Evolutionary conservation across 2,888 invertebrate species (phyloP), one percentile per base, ranked within the genome.

Genomic region (Iselma pallidipennis): DNA sequence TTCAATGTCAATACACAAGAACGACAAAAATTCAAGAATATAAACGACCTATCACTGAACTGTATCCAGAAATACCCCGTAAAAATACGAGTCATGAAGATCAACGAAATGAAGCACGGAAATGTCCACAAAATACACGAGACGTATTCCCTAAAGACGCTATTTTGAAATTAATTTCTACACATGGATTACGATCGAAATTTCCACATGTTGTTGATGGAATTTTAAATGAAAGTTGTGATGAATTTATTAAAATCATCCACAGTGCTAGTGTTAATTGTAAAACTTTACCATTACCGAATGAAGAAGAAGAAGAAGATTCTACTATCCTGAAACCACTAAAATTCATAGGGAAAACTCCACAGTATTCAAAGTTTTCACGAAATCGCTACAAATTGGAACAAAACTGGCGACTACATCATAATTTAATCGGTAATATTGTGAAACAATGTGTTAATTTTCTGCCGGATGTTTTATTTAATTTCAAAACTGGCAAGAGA

Each of bases 201-300:
- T 90, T 85, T 75, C 85, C 86, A 0, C 77, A 82, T 25, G 73
- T 88, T 1, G 82, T 87, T 33, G 82, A 84, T 26, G 81, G 79
- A 6, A 81, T 88, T 19, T 82, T 89, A 61, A 72, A 80, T 3
- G 88, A 89, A 72, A 84, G 84, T 49, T 83, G 87, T 69, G 74
- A 74, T 0, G 87, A 88, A 68, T 90, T 87, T 82, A 82, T 87
- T 68, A 80, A 80, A 19, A 82, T 88, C 52, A 85, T 89, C 57
- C 88, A 89, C 67, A 81, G 84, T 0, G 84, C 87, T 31, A 89
- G 89, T 10, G 86, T 91, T 50, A 87, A 86, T 71, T 85, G 85
- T 29, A 86, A 89, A 57, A 83, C 90, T 14, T 83, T 85, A 31
- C 86, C 88, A 55, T 77, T 83, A n/a, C 7, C 16, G 31, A 87